Evolutionary conservation across 2,888 invertebrate genomes (phyloP).

Genomic region (Leucophora obtusa): DNA sequence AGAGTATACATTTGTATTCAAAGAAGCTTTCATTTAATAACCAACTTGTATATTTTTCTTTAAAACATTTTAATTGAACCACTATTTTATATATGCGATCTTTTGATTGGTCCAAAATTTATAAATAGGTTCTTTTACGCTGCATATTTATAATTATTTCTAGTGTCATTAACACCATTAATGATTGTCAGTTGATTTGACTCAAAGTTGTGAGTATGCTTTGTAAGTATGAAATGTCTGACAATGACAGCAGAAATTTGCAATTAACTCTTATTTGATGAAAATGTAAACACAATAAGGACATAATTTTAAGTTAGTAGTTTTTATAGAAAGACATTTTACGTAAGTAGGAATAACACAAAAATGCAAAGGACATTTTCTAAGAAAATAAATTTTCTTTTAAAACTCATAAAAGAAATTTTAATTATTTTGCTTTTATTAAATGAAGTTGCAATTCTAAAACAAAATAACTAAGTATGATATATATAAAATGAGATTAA

Average conservation of each 20-base stretch:
- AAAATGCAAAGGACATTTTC: not conserved
- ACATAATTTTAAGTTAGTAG: conserved; percentile 4
- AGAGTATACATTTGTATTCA: no score
- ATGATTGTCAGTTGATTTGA: not conserved
- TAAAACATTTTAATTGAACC: no score
- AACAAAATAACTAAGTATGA: no score
- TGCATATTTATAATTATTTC: not conserved
- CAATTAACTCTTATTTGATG: conserved; percentile 23
- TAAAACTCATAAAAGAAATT: not conserved
- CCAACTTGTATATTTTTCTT: no score
- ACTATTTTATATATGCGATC: no score
- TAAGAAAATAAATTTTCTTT: not conserved
- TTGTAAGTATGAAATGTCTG: conserved; percentile 13
- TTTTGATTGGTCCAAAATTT: no score
- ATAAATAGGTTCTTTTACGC: no score
- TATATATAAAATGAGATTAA: no score
- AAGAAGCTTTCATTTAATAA: no score
- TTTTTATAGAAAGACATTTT: not conserved
- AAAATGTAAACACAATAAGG: not conserved
- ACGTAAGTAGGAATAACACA: no score
- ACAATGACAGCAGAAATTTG: conserved; percentile 25
- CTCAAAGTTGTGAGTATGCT: conserved; percentile 4
- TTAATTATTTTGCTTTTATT: not conserved
- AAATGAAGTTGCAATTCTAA: no score
- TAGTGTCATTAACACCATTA: not conserved